Evolutionary conservation across 1,140 invertebrate genomes (phyloP), one percentile per base, ranked within the genome.

Genomic region (Leptoteleia sp.): DNA sequence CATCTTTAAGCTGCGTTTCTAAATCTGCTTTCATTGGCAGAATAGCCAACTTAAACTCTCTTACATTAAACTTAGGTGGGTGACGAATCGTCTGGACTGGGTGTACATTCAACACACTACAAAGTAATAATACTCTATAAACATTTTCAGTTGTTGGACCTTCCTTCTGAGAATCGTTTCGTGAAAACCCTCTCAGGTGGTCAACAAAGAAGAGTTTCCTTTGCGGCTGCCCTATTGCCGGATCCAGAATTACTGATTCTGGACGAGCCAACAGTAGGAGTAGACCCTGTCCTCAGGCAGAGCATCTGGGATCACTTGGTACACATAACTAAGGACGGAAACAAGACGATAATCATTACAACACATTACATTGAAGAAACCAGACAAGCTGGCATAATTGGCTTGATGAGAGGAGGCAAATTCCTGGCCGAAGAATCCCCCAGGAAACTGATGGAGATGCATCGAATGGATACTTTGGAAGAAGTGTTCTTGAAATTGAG

Each of bases 321-420:
- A 9, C 93, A 96, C 7, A 94, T 99, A 29, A 96, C 96, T 0
- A 94, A 94, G 85, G 94, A 93, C 79, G 93, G 94, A n/a, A 92
- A 92, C 65, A 97, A 94, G 13, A 99, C 97, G 6, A 96, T 99
- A 27, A 98, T 99, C 62, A 97, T 99, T 59, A 99, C 98, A 0
- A 99, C 98, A 7, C 97, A 99, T 90, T 99, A 99, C 83, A 98
- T 99, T 64, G 97, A 99, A 86, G 98, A 99, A 88, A 98, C 97
- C 1, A 92, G 96, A 70, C 96, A 98, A 89, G 97, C 96, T 7
- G 91, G 93, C 82, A 92, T 94, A 80, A 98, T 98, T 84, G 97
- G 97, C 1, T 88, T 99, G 2, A 97, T 99, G 95, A 91, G 98
- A 76, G 94, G 95, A 61, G 97, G 97, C 0, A 92, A 93, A 75